Base-by-base conservation (phyloP, 1,140 invertebrate species). In the Spodoptera frugiperda region DNA sequence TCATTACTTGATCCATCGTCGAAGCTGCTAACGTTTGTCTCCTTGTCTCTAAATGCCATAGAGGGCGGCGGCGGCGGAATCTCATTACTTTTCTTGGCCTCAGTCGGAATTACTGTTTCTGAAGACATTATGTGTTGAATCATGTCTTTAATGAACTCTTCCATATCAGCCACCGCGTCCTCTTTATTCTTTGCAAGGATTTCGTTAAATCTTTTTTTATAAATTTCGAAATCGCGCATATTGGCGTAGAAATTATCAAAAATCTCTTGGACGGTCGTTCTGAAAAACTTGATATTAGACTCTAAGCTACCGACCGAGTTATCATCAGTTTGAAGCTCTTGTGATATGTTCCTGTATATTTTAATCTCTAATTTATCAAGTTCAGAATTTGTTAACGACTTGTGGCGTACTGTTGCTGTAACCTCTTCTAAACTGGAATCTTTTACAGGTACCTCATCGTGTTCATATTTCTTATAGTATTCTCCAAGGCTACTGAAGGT, bases 271-370 rank as follows among this genome's bases (percentile, higher is more conserved):
- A 93, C 88, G 0, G 91, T 90, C 10, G 84, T 84, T 82, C 86
- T 92, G 54, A 93, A 91, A 30, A 91, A 81, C 82, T 93, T 90
- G 33, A 91, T 86, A 46, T 91, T 88, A 2, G 88, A 90, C 46
- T 93, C 90, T 0, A 91, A 76, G 25, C 82, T 88, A 71, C 71
- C 80, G 2, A 73, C 25, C 0, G 87, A 84, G 44, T 72, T 82
- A 6, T 86, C 81, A 5, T 89, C 82, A 0, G 84, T 85, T 77
- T 89, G 88, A 6, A 91, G 77, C 61, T 91, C 84, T 72, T 88
- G 82, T 0, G 91, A 92, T 2, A 89, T 82, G 19, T 87, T 90
- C 12, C 61, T 82, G 19, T 84, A 84, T 68, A 92, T 80, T 72
- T 86, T 88, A 44, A 76, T 79, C 84, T 92, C 90, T 51, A 91